Percentiles rank a stretch among this genome's conserved stretches.
Conservation (phyloP, 2,113 vertebrate species). For the Corythaeola cristata region DNA sequence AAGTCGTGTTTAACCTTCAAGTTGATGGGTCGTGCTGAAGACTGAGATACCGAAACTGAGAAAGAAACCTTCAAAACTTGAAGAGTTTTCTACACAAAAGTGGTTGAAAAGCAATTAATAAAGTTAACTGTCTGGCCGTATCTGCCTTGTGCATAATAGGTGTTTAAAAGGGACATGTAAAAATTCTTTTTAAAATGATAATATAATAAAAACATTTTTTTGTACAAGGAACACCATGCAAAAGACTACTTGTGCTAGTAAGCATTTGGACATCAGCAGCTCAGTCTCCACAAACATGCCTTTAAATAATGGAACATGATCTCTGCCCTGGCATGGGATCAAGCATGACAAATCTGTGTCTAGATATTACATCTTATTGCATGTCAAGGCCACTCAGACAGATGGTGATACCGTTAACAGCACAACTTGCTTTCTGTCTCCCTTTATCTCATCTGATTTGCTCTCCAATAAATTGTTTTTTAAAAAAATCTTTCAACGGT, state of each 20-base stretch:
- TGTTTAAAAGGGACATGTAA: neutral
- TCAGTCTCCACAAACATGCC: neutral
- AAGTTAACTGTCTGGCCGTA: neutral
- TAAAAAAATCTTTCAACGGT: neutral
- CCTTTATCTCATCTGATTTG: neutral
- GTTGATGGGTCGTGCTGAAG: neutral
- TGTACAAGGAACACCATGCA: neutral
- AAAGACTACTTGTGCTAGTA: neutral
- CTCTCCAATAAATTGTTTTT: neutral
- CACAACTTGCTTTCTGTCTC: neutral
- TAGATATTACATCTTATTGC: neutral
- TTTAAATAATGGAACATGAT: neutral
- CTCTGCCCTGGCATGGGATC: neutral
- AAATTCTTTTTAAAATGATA: neutral
- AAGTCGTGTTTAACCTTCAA: neutral
- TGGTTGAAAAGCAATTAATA: neutral
- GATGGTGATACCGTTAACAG: neutral
- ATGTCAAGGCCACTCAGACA: neutral
- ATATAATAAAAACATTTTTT: neutral
- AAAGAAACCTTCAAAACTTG: neutral
- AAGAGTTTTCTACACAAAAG: neutral
- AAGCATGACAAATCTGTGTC: neutral
- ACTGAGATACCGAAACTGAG: neutral
- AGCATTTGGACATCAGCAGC: neutral
- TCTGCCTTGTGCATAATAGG: neutral